Conservation (phyloP, 2,797 vertebrate genomes). For the Vultur gryphus region DNA sequence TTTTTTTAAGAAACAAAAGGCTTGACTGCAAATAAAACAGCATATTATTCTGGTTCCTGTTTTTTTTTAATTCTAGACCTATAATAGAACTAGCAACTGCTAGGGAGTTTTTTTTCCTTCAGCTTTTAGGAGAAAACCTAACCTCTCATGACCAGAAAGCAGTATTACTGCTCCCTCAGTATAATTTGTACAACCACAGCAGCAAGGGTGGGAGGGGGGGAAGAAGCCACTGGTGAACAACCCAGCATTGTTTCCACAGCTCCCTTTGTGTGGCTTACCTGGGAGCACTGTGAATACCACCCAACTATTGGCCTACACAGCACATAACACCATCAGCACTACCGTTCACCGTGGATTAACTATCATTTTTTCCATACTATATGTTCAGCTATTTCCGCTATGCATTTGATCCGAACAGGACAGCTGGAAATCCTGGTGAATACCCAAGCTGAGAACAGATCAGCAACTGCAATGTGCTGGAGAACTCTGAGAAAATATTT, state of each 20-base stretch:
- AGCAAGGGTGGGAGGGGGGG: neutral
- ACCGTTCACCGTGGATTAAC: accelerated
- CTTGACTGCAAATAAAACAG: neutral
- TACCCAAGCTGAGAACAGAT: neutral
- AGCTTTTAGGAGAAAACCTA: neutral
- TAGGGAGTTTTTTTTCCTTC: neutral
- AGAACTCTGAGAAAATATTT: neutral
- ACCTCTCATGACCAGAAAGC: neutral
- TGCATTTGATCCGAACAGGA: neutral
- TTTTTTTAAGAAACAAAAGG: neutral
- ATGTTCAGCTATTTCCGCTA: neutral
- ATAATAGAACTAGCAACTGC: neutral
- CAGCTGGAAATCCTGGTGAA: neutral
- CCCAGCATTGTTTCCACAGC: neutral
- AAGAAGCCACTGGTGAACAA: neutral
- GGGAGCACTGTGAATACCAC: no score
- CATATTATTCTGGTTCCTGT: neutral
- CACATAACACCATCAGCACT: neutral
- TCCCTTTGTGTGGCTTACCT: neutral
- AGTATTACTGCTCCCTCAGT: neutral
- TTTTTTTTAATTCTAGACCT: neutral
- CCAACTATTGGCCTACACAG: neutral
- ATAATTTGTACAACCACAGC: neutral
- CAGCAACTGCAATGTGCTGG: no score
- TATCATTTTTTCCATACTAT: neutral